These are phyloP conservation scores for Phrynocephalus forsythii DNA, from an alignment of 2,797 vertebrate species.

Conservation along the genomic window DNA sequence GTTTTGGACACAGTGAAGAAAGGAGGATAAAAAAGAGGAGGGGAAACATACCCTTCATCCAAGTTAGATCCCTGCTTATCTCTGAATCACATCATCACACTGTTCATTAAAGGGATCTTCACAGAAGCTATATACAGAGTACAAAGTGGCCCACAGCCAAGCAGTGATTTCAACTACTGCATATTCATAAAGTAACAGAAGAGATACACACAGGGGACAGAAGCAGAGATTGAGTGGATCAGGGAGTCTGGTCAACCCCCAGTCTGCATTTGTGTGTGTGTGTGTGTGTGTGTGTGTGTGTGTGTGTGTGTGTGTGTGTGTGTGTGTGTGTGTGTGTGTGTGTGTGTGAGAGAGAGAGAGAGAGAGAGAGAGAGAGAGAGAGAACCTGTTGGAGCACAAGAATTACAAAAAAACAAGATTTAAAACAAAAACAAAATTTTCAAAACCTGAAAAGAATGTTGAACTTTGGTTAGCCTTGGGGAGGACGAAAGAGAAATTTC, in stretches of 20 bases:
- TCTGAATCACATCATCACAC: constrained; percentile 55
- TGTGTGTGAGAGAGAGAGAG: not conserved
- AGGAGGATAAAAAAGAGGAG: constrained; percentile 38
- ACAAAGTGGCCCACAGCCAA: constrained; percentile 73
- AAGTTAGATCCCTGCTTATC: constrained; percentile 52
- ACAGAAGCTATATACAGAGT: constrained; percentile 65
- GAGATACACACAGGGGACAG: constrained; percentile 55
- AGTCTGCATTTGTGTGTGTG: not conserved
- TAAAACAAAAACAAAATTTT: not conserved
- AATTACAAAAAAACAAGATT: not conserved
- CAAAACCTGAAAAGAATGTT: not conserved
- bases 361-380: not conserved
- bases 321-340: too few relatives aligned
- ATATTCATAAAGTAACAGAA: constrained; percentile 70
- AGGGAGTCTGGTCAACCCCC: constrained; percentile 32
- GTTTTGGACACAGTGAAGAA: not conserved
- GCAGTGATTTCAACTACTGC: constrained; percentile 78
- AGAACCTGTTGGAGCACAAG: not conserved
- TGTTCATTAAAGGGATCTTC: constrained; percentile 51
- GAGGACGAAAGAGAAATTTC: not conserved
- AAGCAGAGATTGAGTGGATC: constrained; percentile 41
- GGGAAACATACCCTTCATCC: constrained; percentile 71
- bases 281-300: too few relatives aligned
- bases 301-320: too few relatives aligned
- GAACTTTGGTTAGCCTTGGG: not conserved